Base-by-base conservation (phyloP, 2,113 vertebrate genomes). In the Piprites chloris region DNA sequence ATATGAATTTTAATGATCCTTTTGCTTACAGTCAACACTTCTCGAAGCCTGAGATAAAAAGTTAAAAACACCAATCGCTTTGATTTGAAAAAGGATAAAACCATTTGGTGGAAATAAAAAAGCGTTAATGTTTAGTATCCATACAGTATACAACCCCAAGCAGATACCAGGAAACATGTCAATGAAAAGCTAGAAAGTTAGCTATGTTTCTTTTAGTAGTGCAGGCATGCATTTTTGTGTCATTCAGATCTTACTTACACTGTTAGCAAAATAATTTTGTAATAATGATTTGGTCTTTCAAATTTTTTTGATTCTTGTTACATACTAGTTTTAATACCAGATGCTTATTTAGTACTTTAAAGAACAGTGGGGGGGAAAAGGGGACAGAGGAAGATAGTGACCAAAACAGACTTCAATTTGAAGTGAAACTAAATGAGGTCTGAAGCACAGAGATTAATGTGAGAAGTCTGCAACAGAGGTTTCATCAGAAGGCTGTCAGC, bases 331-430 rank as follows among this genome's bases (percentile, higher is more conserved):
- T 94, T 85, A 76, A 46, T 41, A 72, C 12, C 13, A 66, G 20
- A 17, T 85, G 27, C 52, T 32, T 78, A 28, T 37, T 41, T 21
- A 72, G 15, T 50, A 61, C 14, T 75, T 81, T 59, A 77, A 77
- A 85, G 32, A 80, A 47, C 5, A 44, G 21, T 14, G 41, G 2
- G 5, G 16, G 12, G 10, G 5, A 14, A 37, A 35, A 50, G 4
- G 8, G 11, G 3, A 11, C 0, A 2, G 9, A 8, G 30, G 3
- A 74, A 9, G 11, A 50, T 3, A 75, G 14, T 75, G 30, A 5
- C 50, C 18, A 41, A 80, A 85, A 50, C 8, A 84, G 3, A 58
- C 33, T 71, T 71, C 47, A 67, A 11, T 32, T 21, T 83, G 55
- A 85, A 80, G 37, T 30, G 32, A 93, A 80, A 87, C 56, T 55